These are phyloP conservation scores for Formicarius rufipectus DNA, from an alignment of 2,113 vertebrate genomes.

Conservation along the genomic window DNA sequence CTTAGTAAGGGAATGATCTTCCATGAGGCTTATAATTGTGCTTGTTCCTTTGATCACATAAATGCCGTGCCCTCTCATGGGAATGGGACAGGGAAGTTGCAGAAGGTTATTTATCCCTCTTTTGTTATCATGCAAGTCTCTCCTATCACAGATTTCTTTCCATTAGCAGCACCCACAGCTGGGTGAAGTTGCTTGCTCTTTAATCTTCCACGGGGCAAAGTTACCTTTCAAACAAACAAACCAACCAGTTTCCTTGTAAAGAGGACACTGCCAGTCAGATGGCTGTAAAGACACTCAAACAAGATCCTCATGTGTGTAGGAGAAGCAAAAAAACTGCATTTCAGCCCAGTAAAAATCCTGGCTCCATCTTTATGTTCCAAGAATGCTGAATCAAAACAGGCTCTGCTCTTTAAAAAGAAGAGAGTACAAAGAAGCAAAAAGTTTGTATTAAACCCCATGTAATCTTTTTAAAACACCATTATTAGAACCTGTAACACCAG, in stretches of 20 bases:
- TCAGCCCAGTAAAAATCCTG: conserved; percentile 19
- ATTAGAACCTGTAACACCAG: conserved; percentile 43
- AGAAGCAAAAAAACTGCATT: background rate
- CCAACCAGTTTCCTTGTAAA: background rate
- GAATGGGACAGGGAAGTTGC: background rate
- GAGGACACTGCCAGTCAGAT: background rate
- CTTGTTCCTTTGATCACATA: background rate
- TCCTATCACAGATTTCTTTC: background rate
- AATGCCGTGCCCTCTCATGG: background rate
- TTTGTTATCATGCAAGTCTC: background rate
- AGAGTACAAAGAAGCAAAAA: conserved; percentile 40
- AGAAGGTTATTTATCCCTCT: background rate
- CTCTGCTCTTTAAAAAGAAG: background rate
- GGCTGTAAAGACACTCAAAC: background rate
- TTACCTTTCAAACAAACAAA: background rate
- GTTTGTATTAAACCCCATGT: conserved; percentile 46
- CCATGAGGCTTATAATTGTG: background rate
- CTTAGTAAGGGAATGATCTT: background rate
- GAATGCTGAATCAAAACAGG: conserved; percentile 38
- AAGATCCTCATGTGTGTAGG: background rate
- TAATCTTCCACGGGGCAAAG: background rate
- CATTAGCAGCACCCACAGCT: background rate
- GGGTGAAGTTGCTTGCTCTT: background rate
- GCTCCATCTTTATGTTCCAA: background rate
- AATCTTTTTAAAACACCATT: conserved; percentile 55